Base-by-base conservation (phyloP, 2,888 invertebrate species). In the Eupithecia vulgata region DNA sequence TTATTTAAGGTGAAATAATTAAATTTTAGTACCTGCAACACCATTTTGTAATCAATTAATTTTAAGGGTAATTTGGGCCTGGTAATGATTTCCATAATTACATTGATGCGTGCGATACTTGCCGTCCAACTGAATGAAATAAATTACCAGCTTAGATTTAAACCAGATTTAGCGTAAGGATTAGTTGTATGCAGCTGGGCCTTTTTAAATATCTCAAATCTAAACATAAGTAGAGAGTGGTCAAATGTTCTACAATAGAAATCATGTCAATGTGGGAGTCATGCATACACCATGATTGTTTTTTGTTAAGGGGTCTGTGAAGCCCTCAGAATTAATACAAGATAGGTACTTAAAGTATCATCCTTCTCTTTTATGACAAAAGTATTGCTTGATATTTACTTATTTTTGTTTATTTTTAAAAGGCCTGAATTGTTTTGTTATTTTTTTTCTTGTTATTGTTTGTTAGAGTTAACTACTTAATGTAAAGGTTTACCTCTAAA, bases 21-120 rank as follows among this genome's bases (percentile, higher is more conserved):
- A 84, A 84, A 79, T 78, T 83, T 82, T 84, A 85, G 89, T 88
- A 89, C 89, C 88, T 89, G 89, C 85, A 78, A 83, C 84, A 85
- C 81, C 79, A 81, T 82, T 80, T 84, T 78, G 70, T 80, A 80
- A 77, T 78, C 77, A 70, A 78, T 71, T 77, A 77, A 76, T 67
- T 37, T 37, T 71, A 70, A 17, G 52, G 42, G 48, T 68, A 64
- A 67, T 67, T 76, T 40, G 25, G n/a, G 25, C n/a, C 40, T 65
- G 65, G 65, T 65, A 65, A 65, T 65, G 15, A 40, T 37, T 25
- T 65, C 65, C 40, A 13, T 42, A 21, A 21, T 61, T 34, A 34
- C 3, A 40, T 65, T 59, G 34, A 61, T 70, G 42, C 30, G 70
- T 71, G 71, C 67, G 62, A 76, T 75, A 73, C 65, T 68, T 75